phyloP scores from a whole-genome alignment of 2,888 invertebrate species.

The Tenthredo amoena region DNA sequence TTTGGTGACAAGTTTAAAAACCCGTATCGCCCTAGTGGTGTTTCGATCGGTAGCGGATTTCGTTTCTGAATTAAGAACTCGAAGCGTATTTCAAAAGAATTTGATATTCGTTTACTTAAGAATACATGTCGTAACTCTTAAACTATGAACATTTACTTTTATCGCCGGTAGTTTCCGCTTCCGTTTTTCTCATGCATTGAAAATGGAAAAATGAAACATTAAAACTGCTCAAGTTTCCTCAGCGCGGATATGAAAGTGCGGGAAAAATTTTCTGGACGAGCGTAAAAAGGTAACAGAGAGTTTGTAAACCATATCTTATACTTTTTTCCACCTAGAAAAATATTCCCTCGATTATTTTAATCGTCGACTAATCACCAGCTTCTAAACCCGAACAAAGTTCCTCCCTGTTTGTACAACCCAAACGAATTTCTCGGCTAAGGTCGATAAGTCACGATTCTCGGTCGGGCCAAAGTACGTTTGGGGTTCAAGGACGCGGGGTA shows the following conservation, averaged over 20 bases:
- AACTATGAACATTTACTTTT: slow-evolving; percentile 19
- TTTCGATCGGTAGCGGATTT: background rate
- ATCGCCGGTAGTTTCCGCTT: slow-evolving; percentile 22
- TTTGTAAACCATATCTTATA: background rate
- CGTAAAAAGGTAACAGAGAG: background rate
- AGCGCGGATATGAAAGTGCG: background rate
- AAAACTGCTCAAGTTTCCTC: background rate
- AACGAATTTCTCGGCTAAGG: background rate
- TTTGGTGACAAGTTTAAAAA: background rate
- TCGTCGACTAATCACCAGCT: background rate
- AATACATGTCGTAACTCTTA: background rate
- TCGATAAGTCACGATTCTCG: slow-evolving; percentile 40
- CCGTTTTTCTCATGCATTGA: slow-evolving; percentile 13
- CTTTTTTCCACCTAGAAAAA: background rate
- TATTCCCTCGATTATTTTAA: background rate
- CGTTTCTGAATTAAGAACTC: background rate
- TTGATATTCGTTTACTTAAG: slow-evolving; percentile 6
- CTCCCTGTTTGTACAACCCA: background rate
- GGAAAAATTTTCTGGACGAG: background rate
- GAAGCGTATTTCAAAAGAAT: background rate
- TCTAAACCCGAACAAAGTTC: background rate
- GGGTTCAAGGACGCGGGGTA: slow-evolving; percentile 2
- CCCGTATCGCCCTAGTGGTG: background rate
- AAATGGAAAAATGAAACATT: background rate
- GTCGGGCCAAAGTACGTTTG: background rate